Percentiles rank a stretch among this genome's conserved stretches.
Conservation (phyloP, 2,888 invertebrate genomes). For the Habroteleia sp. region DNA sequence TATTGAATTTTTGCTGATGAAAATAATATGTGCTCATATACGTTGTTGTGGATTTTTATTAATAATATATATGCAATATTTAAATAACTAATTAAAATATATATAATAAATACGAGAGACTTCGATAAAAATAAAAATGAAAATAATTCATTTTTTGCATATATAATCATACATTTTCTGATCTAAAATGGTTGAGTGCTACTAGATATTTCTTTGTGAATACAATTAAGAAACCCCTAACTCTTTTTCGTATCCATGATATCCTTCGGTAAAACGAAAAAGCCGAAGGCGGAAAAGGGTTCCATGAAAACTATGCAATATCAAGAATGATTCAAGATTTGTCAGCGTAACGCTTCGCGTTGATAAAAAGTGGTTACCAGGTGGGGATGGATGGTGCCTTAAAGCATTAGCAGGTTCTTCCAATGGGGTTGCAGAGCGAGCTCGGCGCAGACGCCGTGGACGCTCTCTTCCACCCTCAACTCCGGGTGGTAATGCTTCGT, state of each 20-base stretch:
- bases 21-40: too few species aligned
- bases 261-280: constrained; percentile 7
- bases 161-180: too few species aligned
- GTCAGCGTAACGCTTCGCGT: constrained; percentile 24
- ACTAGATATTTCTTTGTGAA: too few species aligned
- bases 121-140: too few species aligned
- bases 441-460: constrained; percentile 70
- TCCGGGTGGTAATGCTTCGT: constrained; percentile 69
- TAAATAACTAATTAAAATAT: too few species aligned
- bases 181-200: too few species aligned
- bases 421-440: constrained; percentile 72
- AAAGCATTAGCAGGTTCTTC: constrained; percentile 71
- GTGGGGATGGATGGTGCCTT: constrained; percentile 67
- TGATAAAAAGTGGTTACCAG: constrained; percentile 23
- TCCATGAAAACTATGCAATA: constrained; percentile 18
- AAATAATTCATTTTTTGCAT: too few species aligned
- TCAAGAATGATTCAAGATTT: constrained; percentile 52
- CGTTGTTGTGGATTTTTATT: too few species aligned
- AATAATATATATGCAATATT: too few species aligned
- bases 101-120: too few species aligned
- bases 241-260: not conserved
- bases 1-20: too few species aligned
- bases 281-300: constrained; percentile 4
- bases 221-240: not conserved
- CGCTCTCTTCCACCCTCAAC: constrained; percentile 50